phyloP scores from a whole-genome alignment of 2,888 invertebrate species.

The Tupiocoris notatus region DNA sequence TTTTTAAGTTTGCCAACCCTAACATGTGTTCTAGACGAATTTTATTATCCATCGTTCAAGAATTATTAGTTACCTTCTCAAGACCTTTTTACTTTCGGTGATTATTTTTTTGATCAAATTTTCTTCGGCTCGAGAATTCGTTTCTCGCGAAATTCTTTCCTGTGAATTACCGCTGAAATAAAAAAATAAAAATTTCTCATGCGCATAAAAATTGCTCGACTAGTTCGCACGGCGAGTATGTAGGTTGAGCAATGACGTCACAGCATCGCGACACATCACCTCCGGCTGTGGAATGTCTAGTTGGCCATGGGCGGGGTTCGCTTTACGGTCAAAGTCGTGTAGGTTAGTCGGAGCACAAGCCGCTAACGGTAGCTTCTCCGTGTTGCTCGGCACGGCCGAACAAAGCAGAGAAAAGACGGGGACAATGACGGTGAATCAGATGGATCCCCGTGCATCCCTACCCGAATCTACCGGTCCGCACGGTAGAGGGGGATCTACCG shows the following conservation, averaged over 20 bases:
- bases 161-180: too few species aligned
- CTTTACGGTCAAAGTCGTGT: constrained; percentile 31
- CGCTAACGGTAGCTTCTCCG: constrained; percentile 13
- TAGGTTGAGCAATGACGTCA: background rate
- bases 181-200: too few species aligned
- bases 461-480: background rate
- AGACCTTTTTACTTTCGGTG: too few species aligned
- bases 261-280: background rate
- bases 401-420: background rate
- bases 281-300: background rate
- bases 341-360: constrained; percentile 17
- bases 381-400: background rate
- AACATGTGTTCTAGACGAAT: too few species aligned
- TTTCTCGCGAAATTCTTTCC: too few species aligned
- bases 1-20: too few species aligned
- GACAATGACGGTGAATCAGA: constrained; percentile 9
- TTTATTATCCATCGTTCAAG: too few species aligned
- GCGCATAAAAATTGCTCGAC: too few species aligned
- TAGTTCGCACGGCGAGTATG: too few species aligned
- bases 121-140: too few species aligned
- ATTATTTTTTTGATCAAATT: too few species aligned
- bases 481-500: background rate
- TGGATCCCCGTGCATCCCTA: background rate
- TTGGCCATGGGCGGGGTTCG: background rate
- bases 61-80: too few species aligned